phyloP scores from a whole-genome alignment of 2,888 invertebrate species.

The Odontocolon sp. region DNA sequence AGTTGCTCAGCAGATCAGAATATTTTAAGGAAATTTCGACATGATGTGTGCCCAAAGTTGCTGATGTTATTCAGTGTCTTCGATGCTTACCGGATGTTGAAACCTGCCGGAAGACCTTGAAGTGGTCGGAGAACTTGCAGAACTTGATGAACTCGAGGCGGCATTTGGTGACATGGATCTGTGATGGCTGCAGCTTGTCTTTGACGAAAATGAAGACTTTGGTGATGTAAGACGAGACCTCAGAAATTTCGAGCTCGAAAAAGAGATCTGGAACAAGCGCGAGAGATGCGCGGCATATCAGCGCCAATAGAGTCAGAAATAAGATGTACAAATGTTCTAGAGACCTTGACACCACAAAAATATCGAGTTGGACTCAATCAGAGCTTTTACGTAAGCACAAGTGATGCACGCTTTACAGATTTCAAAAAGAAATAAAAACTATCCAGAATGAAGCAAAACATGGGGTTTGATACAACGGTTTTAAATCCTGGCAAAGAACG shows the following conservation, averaged over 20 bases:
- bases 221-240: constrained; percentile 34
- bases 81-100: constrained; percentile 44
- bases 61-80: background rate
- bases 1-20: no score
- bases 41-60: no score
- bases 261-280: constrained; percentile 41
- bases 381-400: background rate
- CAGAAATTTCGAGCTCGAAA: constrained; percentile 42
- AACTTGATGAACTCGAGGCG: constrained; percentile 14
- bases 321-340: background rate
- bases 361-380: background rate
- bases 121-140: background rate
- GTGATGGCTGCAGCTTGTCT: constrained; percentile 15
- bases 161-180: constrained; percentile 45
- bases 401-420: background rate
- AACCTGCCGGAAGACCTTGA: constrained; percentile 15
- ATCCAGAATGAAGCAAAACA: background rate
- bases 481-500: background rate
- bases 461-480: background rate
- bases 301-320: background rate
- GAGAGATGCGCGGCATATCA: background rate
- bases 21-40: no score
- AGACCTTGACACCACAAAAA: background rate
- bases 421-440: background rate
- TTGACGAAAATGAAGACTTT: background rate